A percentile compares a stretch with the other conserved stretches of the same genome.
Conservation (phyloP, 2,113 vertebrate species). For the Upupa epops region DNA sequence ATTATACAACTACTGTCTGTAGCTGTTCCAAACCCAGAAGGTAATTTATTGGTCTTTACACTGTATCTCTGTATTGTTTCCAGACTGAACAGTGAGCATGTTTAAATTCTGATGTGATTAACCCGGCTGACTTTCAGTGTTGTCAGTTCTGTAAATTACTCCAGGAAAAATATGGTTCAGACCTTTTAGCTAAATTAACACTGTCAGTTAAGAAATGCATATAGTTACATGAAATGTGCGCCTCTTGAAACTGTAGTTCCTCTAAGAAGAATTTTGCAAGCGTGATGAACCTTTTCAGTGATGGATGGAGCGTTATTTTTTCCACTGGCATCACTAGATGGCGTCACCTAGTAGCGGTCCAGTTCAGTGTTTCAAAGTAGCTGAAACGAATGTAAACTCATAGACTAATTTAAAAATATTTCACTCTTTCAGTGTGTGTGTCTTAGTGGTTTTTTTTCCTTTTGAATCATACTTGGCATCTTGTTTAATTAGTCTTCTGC, state of each 20-base stretch:
- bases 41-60: not conserved
- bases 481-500: not conserved
- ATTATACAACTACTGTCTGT: not conserved
- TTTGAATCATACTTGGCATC: not conserved
- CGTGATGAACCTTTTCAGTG: not conserved
- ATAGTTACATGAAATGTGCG: not conserved
- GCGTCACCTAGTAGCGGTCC: conserved; percentile 16
- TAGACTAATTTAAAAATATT: not conserved
- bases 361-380: not conserved
- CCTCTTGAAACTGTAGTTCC: not conserved
- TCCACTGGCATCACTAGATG: conserved; percentile 40
- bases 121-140: not conserved
- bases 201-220: not conserved
- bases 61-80: not conserved
- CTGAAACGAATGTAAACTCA: not conserved
- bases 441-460: not conserved
- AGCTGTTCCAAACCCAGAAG: not conserved
- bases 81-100: not conserved
- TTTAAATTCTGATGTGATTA: not conserved
- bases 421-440: not conserved
- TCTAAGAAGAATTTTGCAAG: not conserved
- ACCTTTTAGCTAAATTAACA: not conserved
- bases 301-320: not conserved
- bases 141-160: not conserved
- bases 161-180: not conserved